phyloP scores from a whole-genome alignment of 2,888 invertebrate species.

The Polymixis lichenea region DNA sequence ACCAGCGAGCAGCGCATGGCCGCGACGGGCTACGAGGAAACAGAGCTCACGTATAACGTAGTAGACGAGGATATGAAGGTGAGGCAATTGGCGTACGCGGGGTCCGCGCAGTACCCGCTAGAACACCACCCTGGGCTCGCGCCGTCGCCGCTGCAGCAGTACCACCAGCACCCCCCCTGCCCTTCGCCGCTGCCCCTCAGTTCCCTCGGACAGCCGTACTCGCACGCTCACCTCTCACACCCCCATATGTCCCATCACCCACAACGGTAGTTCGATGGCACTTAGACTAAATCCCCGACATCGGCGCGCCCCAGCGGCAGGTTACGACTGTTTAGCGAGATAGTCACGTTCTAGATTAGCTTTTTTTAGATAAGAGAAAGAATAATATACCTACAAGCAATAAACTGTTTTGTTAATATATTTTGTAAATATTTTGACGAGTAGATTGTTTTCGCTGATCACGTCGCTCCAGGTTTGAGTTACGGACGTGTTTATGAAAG shows the following conservation, averaged over 20 bases:
- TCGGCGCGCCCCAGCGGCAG: constrained; percentile 65
- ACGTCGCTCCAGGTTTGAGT: constrained; percentile 78
- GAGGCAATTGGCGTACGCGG: constrained; percentile 98
- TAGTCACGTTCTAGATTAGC: constrained; percentile 87
- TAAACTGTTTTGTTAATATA: constrained; percentile 84
- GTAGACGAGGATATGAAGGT: constrained; percentile 99
- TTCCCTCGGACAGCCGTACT: constrained; percentile 88
- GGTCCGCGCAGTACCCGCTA: constrained; percentile 93
- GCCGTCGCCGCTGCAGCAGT: constrained; percentile 92
- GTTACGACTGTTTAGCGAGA: constrained; percentile 79
- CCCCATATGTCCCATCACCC: constrained; percentile 94
- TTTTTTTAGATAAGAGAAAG: constrained; percentile 80
- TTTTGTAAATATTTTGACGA: constrained; percentile 84
- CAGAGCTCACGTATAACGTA: constrained; percentile 99
- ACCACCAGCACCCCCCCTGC: constrained; percentile 94
- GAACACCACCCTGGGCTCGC: constrained; percentile 92
- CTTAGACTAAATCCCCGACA: constrained; percentile 75
- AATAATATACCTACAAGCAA: constrained; percentile 83
- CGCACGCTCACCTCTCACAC: constrained; percentile 91
- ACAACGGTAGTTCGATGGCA: constrained; percentile 93
- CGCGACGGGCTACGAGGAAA: constrained; percentile 99
- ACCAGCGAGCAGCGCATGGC: constrained; percentile 98
- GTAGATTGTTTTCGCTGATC: constrained; percentile 75
- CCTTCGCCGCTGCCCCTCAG: constrained; percentile 93
- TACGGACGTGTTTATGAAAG: constrained; percentile 71